phyloP scores from a whole-genome alignment of 2,797 vertebrate genomes.

The Halcyon badia region DNA sequence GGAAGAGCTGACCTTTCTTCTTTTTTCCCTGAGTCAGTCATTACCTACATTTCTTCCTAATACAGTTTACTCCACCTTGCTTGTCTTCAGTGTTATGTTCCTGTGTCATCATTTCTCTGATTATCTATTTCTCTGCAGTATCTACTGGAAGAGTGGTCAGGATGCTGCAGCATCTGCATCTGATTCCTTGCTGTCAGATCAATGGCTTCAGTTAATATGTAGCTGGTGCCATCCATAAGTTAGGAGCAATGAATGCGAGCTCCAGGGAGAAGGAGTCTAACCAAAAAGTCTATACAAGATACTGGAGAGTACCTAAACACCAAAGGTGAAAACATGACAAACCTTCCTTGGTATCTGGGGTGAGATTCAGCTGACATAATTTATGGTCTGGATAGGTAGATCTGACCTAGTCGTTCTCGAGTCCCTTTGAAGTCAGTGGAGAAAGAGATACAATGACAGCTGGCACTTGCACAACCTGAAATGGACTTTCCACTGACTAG shows the following conservation, averaged over 20 bases:
- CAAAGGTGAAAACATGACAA: not conserved
- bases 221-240: rapidly evolving
- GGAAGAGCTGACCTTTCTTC: constrained; percentile 2
- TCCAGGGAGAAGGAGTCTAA: not conserved
- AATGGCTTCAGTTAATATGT: not conserved
- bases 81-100: not conserved
- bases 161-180: not conserved
- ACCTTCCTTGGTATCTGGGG: not conserved
- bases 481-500: not conserved
- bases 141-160: not conserved
- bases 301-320: not conserved
- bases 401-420: not conserved
- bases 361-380: not conserved
- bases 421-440: not conserved
- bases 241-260: not conserved
- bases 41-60: not conserved
- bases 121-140: not conserved
- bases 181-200: not conserved
- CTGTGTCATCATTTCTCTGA: not conserved
- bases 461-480: not conserved
- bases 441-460: not conserved
- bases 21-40: constrained; percentile 10
- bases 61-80: not conserved
- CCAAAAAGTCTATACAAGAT: not conserved
- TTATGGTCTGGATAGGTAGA: not conserved